These are phyloP conservation scores for Phalacrocorax pelagicus DNA, from an alignment of 2,113 vertebrate species.

Conservation along the genomic window DNA sequence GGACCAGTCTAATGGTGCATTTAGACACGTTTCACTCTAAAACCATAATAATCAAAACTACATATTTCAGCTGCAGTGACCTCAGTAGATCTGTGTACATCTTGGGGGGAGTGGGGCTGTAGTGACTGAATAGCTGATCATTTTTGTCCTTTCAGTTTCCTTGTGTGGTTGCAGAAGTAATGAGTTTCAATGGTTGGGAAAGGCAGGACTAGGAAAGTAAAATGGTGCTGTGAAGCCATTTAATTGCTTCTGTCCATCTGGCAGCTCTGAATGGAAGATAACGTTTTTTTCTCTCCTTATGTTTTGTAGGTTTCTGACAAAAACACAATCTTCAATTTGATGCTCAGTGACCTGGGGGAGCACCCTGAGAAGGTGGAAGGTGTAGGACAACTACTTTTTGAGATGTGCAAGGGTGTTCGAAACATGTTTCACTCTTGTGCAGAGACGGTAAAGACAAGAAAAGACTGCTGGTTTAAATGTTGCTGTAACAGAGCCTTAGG, in stretches of 20 bases:
- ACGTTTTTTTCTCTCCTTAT: not conserved
- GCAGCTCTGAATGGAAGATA: not conserved
- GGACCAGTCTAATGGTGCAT: not conserved
- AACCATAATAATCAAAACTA: not conserved
- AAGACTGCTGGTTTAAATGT: not conserved
- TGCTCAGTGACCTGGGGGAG: slow-evolving; percentile 85
- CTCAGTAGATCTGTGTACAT: not conserved
- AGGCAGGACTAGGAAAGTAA: not conserved
- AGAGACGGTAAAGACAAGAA: slow-evolving; percentile 73
- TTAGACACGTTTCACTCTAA: not conserved
- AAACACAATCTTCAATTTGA: slow-evolving; percentile 82
- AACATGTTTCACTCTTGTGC: slow-evolving; percentile 94
- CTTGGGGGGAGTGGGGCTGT: not conserved
- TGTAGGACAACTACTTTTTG: slow-evolving; percentile 90
- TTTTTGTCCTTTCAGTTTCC: not conserved
- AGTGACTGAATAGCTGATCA: not conserved
- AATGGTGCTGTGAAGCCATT: not conserved
- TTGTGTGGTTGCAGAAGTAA: not conserved
- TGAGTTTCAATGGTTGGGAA: not conserved
- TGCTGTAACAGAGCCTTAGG: not conserved
- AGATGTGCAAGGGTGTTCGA: slow-evolving; percentile 95
- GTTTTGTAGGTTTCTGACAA: slow-evolving; percentile 87
- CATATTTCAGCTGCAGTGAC: not conserved
- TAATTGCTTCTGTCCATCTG: not conserved
- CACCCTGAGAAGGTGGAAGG: slow-evolving; percentile 87